Percentiles rank a stretch among this genome's conserved stretches.
Evolutionary conservation across 2,113 vertebrate species (phyloP).

Genomic region (Oreochromis tanganicae): DNA sequence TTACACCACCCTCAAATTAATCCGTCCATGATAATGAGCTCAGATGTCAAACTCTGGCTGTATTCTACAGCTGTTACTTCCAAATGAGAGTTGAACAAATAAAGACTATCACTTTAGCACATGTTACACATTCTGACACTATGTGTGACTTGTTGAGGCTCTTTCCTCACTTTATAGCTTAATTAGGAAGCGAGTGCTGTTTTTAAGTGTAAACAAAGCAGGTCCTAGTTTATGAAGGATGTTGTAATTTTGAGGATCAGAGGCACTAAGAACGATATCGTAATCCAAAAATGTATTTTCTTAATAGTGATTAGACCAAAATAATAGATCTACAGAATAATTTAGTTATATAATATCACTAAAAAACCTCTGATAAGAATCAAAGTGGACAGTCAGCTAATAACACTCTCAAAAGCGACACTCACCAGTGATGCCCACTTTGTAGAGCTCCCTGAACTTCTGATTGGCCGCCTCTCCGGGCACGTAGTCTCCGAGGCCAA

Average conservation of each 20-base stretch:
- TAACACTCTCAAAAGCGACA: background rate
- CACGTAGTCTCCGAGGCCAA: conserved; percentile 94
- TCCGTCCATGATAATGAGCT: background rate
- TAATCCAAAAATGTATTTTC: background rate
- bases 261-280: background rate
- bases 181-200: background rate
- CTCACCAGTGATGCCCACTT: conserved; percentile 94
- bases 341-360: background rate
- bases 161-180: background rate
- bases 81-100: background rate
- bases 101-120: background rate
- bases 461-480: conserved; percentile 91
- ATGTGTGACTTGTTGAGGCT: background rate
- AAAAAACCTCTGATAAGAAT: background rate
- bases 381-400: background rate
- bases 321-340: background rate
- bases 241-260: background rate
- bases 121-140: background rate
- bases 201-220: background rate
- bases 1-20: background rate
- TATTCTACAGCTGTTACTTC: background rate
- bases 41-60: background rate
- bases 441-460: conserved; percentile 89
- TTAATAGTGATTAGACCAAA: background rate
- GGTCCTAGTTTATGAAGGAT: background rate